Conservation (phyloP, 2,888 invertebrate genomes). For the Ephialtes manifestator region DNA sequence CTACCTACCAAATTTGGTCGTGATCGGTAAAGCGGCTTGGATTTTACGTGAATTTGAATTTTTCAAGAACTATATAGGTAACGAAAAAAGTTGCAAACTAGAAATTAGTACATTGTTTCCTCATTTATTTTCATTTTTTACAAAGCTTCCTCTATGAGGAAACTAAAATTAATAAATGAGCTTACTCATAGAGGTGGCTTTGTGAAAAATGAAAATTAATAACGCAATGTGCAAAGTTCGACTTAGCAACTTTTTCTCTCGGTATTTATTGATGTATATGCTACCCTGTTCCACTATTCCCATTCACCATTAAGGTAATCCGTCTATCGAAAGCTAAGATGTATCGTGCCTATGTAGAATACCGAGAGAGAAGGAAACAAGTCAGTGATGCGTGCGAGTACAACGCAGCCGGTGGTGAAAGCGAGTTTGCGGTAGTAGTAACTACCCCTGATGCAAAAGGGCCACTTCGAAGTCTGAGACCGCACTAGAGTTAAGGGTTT, state of each 20-base stretch:
- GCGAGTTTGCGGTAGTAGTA: slow-evolving; percentile 30
- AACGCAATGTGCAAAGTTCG: no score
- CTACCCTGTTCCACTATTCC: not conserved
- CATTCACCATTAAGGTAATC: not conserved
- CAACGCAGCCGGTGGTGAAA: not conserved
- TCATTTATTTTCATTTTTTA: no score
- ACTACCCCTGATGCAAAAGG: slow-evolving; percentile 1
- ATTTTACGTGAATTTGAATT: no score
- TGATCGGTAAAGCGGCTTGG: no score
- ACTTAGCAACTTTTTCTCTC: not conserved
- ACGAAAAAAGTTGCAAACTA: no score
- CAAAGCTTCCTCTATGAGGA: no score
- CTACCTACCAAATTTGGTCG: no score
- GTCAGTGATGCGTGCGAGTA: not conserved
- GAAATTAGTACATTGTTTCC: no score
- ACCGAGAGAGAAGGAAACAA: not conserved
- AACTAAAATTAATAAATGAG: no score
- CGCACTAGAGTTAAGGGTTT: slow-evolving; percentile 39
- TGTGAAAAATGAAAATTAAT: no score
- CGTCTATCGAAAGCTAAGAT: not conserved
- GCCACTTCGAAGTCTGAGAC: slow-evolving; percentile 33
- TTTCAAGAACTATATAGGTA: no score
- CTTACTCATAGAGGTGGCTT: no score
- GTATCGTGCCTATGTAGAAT: not conserved
- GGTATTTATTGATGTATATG: not conserved